Conservation (phyloP, 2,113 vertebrate species). For the Edolisoma coerulescens region DNA sequence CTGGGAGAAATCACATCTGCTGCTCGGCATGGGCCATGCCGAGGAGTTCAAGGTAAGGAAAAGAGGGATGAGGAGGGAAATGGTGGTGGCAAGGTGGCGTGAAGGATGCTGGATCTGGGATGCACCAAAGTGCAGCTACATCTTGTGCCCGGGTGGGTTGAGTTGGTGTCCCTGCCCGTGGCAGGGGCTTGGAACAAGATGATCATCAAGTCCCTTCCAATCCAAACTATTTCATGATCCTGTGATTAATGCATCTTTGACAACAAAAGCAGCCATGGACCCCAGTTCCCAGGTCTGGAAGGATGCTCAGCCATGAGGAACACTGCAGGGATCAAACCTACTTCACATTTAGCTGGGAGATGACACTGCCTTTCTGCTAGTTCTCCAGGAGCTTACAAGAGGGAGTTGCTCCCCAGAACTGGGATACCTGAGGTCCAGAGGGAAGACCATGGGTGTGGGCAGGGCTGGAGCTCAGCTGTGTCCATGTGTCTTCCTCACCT, state of each 20-base stretch:
- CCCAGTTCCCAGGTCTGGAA: neutral
- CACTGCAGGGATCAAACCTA: neutral
- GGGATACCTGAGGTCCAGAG: neutral
- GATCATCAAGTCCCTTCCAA: neutral
- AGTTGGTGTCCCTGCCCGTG: neutral
- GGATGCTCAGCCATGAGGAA: neutral
- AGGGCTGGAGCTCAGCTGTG: neutral
- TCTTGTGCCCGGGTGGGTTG: neutral
- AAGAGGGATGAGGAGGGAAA: neutral
- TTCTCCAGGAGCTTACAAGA: neutral
- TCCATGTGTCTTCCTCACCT: neutral
- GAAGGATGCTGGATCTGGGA: neutral
- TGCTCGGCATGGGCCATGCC: fast-evolving
- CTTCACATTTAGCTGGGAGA: neutral
- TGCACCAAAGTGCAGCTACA: fast-evolving
- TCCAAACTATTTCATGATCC: neutral
- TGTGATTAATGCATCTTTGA: neutral
- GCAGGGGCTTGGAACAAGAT: neutral
- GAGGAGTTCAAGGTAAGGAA: neutral
- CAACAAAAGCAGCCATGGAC: neutral
- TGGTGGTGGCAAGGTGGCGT: fast-evolving
- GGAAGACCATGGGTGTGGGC: neutral
- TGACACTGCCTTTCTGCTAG: too few relatives aligned
- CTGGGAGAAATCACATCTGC: neutral
- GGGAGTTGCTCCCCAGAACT: neutral